Evolutionary conservation across 2,797 vertebrate genomes (phyloP), one percentile per base, ranked within the genome.

Genomic region (Mormyrops boulengeri): DNA sequence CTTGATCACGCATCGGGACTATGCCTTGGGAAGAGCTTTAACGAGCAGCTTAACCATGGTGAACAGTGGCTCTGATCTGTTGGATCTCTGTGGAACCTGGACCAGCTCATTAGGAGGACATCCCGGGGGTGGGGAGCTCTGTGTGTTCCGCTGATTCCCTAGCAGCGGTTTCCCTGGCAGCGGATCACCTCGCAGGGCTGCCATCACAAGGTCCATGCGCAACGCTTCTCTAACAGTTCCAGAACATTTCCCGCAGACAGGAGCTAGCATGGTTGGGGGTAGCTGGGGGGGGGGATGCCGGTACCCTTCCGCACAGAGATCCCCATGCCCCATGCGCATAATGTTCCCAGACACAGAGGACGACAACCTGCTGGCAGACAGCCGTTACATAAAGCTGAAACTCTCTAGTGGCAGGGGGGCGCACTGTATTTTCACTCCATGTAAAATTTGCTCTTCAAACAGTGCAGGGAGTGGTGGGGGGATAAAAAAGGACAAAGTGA

Each of bases 171-270:
- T 85, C 85, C 53, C 53, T 87, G 85, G 30, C 30, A 57, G 85
- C 30, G 17, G 12, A 60, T 57, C 85, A 5, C 85, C 30, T 17
- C 17, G 17, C 85, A 60, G 52, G 38, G 53, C 85, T 7, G 7
- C 52, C 85, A 38, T 87, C 85, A 17, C 19, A 50, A 53, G 4
- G 30, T 57, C 85, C 26, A 30, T 30, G 14, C 1, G 6, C 85
- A 55, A 57, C 53, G 7, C 55, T 87, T 87, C 22, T 57, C 49
- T 50, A 87, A 57, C 50, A 8, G 49, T 87, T 57, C 52, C 85
- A 60, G 30, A 60, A 87, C 85, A 60, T 87, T 87, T 87, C 14
- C 85, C n/a, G 50, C 50, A 82, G 34, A 80, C 50, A 26, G 52
- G 82, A 34, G 55, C 60, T 50, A 11, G 44, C 5, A 47, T 86